Conservation (phyloP, 2,113 vertebrate species). For the Callipepla squamata region DNA sequence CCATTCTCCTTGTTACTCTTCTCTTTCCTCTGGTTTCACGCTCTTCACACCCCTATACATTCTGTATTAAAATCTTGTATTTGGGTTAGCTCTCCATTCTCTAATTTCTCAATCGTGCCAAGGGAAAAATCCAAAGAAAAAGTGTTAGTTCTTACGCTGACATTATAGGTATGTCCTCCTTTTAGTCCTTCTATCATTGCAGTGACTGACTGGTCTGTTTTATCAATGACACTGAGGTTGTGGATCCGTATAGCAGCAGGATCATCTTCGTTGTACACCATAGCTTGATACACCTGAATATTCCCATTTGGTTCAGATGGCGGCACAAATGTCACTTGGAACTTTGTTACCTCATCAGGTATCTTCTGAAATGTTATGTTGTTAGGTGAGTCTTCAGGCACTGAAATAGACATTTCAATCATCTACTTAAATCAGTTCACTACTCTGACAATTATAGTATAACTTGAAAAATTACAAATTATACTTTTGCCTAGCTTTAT, state of each 20-base stretch:
- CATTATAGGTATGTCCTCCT: slow-evolving; percentile 92
- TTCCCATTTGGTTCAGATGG: slow-evolving; percentile 92
- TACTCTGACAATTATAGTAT: neutral
- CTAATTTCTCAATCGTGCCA: neutral
- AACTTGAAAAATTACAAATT: neutral
- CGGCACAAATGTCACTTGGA: slow-evolving; percentile 89
- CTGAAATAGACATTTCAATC: slow-evolving; percentile 75
- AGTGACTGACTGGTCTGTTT: slow-evolving; percentile 82
- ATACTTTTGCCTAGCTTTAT: neutral
- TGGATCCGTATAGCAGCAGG: slow-evolving; percentile 80
- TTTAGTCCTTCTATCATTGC: slow-evolving; percentile 90
- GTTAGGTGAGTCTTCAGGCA: slow-evolving; percentile 92
- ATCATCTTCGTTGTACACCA: slow-evolving; percentile 85
- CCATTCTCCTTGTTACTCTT: neutral
- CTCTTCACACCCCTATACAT: neutral
- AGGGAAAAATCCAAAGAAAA: neutral
- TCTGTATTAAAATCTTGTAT: neutral
- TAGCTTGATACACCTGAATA: slow-evolving; percentile 88
- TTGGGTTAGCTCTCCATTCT: neutral
- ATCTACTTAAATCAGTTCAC: neutral
- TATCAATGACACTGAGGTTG: slow-evolving; percentile 81
- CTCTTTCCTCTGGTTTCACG: neutral
- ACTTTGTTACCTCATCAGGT: slow-evolving; percentile 89
- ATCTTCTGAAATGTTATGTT: slow-evolving; percentile 89
- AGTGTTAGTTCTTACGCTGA: slow-evolving; percentile 82